These are phyloP conservation scores for Pampusana beccarii DNA, from an alignment of 2,113 vertebrate genomes.

Conservation along the genomic window DNA sequence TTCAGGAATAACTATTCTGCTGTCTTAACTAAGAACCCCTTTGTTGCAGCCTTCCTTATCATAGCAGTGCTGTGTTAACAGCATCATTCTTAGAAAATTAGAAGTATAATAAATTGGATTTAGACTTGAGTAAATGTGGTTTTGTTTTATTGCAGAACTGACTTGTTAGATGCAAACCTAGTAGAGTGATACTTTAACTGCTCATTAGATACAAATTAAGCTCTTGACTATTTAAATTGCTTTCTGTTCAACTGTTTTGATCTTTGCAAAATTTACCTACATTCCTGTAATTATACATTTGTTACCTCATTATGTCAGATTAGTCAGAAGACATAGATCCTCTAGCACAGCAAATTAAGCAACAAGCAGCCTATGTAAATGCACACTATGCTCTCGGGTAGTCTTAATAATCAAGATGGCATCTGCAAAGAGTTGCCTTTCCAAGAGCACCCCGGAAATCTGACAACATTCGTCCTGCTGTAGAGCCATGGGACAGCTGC, in stretches of 20 bases:
- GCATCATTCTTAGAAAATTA: neutral
- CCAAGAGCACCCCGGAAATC: neutral
- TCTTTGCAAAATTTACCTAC: neutral
- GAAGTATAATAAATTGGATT: neutral
- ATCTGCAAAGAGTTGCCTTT: neutral
- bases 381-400: rapidly evolving
- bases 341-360: neutral
- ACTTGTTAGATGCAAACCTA: neutral
- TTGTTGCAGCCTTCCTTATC: neutral
- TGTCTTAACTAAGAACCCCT: neutral
- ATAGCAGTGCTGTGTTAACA: neutral
- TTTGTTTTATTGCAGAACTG: neutral
- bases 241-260: neutral
- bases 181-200: neutral
- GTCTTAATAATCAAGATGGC: neutral
- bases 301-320: neutral
- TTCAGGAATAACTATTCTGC: neutral
- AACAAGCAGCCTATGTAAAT: neutral
- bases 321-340: neutral
- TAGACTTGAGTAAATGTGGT: neutral
- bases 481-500: neutral
- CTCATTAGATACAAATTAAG: neutral
- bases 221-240: neutral
- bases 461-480: neutral
- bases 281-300: neutral